These are phyloP conservation scores for Lampris incognitus DNA, from an alignment of 2,113 vertebrate species.

Conservation along the genomic window DNA sequence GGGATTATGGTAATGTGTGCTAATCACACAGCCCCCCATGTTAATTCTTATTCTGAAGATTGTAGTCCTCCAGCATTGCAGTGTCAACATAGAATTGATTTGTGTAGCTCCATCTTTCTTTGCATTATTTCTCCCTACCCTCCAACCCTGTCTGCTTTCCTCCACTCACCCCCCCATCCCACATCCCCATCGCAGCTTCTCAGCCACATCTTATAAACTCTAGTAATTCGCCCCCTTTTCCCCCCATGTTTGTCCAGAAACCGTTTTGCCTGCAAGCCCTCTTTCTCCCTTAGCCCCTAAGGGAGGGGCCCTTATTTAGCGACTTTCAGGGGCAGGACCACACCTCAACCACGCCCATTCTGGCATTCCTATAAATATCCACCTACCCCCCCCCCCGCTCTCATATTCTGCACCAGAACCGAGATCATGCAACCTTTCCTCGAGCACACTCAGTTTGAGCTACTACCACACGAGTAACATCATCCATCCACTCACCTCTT, in stretches of 20 bases:
- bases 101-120: constrained; percentile 18
- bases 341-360: too few species aligned
- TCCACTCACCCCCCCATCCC: not conserved
- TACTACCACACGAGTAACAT: too few species aligned
- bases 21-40: constrained; percentile 45
- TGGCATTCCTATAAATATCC: too few species aligned
- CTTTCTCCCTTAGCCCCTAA: not conserved
- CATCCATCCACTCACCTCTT: too few species aligned
- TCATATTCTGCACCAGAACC: too few species aligned
- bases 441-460: too few species aligned
- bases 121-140: constrained; percentile 26
- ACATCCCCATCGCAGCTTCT: not conserved
- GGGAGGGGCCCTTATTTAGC: too few species aligned
- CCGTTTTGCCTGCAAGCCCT: not conserved
- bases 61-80: constrained; percentile 31
- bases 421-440: too few species aligned
- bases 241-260: not conserved
- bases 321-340: too few species aligned
- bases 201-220: not conserved
- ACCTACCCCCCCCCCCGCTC: too few species aligned
- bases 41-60: constrained; percentile 50
- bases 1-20: constrained; percentile 68
- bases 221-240: not conserved
- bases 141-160: constrained; percentile 21
- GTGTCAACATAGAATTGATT: constrained; percentile 45